These are phyloP conservation scores for Autographa pulchrina DNA, from an alignment of 2,888 invertebrate species.

Conservation along the genomic window DNA sequence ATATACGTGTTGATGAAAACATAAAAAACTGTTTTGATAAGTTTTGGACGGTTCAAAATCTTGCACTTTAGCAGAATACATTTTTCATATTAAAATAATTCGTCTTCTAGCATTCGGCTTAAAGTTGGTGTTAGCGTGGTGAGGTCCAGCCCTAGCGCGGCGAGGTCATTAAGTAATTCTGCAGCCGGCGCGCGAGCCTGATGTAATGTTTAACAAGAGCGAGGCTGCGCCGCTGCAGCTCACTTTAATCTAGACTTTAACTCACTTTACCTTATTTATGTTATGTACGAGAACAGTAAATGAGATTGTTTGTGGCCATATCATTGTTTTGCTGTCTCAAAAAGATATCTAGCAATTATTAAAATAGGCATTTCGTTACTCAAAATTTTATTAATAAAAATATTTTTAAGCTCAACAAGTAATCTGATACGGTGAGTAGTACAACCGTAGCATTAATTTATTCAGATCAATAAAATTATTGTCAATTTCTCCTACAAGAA, in stretches of 20 bases:
- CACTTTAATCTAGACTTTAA: constrained; percentile 13
- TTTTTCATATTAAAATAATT: too few species aligned
- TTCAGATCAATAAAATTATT: constrained; percentile 3
- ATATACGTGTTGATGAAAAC: background rate
- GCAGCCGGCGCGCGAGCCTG: background rate
- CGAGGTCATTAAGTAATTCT: constrained; percentile 11
- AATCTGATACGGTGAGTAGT: background rate
- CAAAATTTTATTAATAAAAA: too few species aligned
- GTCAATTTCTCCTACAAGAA: constrained; percentile 5
- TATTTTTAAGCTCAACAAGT: background rate
- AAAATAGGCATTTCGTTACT: too few species aligned
- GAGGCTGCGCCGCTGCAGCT: background rate
- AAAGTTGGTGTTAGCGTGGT: constrained; percentile 12
- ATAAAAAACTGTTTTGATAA: background rate
- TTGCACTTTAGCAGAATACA: too few species aligned
- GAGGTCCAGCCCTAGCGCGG: background rate
- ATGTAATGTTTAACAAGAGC: background rate
- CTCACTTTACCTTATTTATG: constrained; percentile 7
- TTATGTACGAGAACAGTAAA: background rate
- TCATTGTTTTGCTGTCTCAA: background rate
- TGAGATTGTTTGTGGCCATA: background rate
- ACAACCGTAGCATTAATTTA: background rate
- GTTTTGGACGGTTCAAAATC: background rate
- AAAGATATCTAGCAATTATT: too few species aligned
- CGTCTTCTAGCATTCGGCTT: constrained; percentile 21